phyloP scores from a whole-genome alignment of 2,888 invertebrate species.

The Sialis lutaria region DNA sequence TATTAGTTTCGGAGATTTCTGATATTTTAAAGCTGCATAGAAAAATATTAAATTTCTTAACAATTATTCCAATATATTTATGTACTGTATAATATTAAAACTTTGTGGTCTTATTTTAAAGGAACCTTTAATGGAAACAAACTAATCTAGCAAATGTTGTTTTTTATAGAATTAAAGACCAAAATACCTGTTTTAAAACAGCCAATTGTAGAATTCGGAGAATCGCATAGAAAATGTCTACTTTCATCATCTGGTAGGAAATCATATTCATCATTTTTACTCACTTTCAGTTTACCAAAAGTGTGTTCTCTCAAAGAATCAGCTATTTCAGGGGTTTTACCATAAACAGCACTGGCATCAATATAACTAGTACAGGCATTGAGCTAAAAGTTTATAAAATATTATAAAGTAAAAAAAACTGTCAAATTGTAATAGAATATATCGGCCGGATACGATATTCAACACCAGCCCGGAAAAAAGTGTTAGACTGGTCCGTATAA shows the following conservation, averaged over 20 bases:
- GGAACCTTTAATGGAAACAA: background rate
- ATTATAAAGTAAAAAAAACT: too few species aligned
- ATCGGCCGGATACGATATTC: background rate
- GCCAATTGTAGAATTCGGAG: background rate
- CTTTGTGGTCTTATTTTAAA: background rate
- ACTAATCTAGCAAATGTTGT: background rate
- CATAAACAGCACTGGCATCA: background rate
- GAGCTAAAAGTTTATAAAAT: background rate
- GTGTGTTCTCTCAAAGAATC: background rate
- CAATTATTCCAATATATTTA: background rate
- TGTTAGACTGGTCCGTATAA: too few species aligned
- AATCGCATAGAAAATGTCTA: background rate
- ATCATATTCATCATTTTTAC: background rate
- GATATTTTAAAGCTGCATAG: too few species aligned
- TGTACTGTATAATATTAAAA: background rate
- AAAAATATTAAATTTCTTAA: too few species aligned
- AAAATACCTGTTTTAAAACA: conserved; percentile 1
- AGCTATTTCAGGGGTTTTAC: background rate
- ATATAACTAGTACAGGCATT: background rate
- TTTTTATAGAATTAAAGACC: background rate
- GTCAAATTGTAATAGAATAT: background rate
- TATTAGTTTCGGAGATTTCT: too few species aligned
- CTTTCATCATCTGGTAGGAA: background rate
- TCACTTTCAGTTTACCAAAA: background rate
- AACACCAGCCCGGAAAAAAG: too few species aligned